phyloP scores from a whole-genome alignment of 2,113 vertebrate genomes.

The Thymallus thymallus region DNA sequence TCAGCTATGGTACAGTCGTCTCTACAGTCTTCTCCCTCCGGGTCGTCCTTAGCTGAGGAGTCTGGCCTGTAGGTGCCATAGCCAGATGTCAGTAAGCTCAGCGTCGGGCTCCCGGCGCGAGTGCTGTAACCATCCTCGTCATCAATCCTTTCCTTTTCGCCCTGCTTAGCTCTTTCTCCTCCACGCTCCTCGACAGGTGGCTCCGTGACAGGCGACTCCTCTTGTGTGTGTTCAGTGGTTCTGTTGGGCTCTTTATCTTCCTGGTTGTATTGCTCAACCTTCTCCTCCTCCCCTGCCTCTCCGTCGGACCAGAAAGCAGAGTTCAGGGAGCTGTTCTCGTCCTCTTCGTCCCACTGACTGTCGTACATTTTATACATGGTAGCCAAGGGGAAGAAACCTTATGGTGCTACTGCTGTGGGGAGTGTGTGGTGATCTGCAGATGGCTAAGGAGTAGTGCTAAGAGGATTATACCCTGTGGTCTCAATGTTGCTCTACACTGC shows the following conservation, averaged over 20 bases:
- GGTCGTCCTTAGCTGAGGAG: conserved; percentile 44
- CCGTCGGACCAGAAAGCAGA: conserved; percentile 72
- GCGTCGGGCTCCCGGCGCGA: conserved; percentile 42
- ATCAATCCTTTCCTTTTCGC: background rate
- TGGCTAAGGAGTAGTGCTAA: conserved; percentile 49
- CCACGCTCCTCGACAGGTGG: background rate
- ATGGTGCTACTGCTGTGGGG: background rate
- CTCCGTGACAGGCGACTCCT: background rate
- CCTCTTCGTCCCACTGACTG: conserved; percentile 29
- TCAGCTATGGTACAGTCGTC: conserved; percentile 51
- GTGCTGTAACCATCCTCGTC: conserved; percentile 22
- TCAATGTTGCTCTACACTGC: background rate
- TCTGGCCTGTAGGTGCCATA: conserved; percentile 63
- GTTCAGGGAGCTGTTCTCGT: conserved; percentile 42
- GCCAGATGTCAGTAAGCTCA: conserved; percentile 65
- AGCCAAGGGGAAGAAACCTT: background rate
- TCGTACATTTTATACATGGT: conserved; percentile 61
- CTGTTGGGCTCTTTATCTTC: background rate
- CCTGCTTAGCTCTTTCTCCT: background rate
- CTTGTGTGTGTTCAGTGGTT: background rate
- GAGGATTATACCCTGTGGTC: conserved; percentile 56
- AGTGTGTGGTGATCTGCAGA: conserved; percentile 27
- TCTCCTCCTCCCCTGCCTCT: conserved; percentile 30
- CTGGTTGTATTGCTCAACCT: conserved; percentile 11
- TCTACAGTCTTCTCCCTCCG: conserved; percentile 42